Evolutionary conservation across 2,113 vertebrate species (phyloP).

Genomic region (Spea bombifrons): DNA sequence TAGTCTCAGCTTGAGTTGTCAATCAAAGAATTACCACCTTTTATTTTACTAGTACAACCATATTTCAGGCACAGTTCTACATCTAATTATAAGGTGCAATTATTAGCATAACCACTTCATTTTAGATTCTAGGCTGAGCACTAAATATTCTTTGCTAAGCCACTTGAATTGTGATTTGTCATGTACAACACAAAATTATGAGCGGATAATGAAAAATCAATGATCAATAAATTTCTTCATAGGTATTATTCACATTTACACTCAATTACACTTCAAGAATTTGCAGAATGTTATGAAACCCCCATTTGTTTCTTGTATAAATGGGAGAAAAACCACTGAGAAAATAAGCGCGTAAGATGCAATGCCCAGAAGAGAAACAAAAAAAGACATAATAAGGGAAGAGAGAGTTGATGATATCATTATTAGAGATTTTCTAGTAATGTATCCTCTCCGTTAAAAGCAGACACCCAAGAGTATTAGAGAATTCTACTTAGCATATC

Average conservation of each 20-base stretch:
- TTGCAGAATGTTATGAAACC: slow-evolving; percentile 8
- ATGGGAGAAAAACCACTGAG: slow-evolving; percentile 1
- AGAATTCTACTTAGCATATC: background rate
- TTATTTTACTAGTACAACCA: no score
- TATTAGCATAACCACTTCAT: no score
- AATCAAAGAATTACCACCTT: no score
- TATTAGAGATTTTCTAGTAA: slow-evolving; percentile 19
- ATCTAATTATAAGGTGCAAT: no score
- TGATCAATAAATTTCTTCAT: slow-evolving; percentile 37
- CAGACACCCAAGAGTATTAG: slow-evolving; percentile 23
- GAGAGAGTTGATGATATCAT: slow-evolving; percentile 18
- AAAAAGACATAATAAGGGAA: slow-evolving; percentile 6
- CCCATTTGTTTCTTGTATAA: slow-evolving; percentile 30
- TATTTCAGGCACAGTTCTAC: no score
- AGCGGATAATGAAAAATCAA: slow-evolving; percentile 10
- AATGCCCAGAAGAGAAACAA: slow-evolving; percentile 18
- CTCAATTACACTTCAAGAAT: slow-evolving; percentile 21
- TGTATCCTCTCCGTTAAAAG: slow-evolving; percentile 6
- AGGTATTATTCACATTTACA: background rate
- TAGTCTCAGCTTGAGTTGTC: no score
- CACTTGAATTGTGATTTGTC: no score
- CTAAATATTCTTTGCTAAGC: no score
- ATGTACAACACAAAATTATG: background rate
- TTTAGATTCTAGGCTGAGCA: no score
- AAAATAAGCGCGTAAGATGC: slow-evolving; percentile 27